Conservation (phyloP, 2,113 vertebrate genomes). For the Condylura cristata region DNA sequence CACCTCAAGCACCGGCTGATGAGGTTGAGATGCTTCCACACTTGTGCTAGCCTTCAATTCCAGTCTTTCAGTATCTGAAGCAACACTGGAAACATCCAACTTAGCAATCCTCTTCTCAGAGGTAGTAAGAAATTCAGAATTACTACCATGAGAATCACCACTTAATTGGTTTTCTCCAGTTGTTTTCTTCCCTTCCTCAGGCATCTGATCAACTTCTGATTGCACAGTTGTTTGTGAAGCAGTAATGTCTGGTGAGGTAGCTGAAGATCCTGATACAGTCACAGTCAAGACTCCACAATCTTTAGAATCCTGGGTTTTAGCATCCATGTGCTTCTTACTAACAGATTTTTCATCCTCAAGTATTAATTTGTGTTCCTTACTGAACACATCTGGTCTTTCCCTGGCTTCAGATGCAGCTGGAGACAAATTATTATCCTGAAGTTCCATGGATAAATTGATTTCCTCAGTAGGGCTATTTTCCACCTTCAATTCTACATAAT, state of each 20-base stretch:
- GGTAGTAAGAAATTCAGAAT: slow-evolving; percentile 78
- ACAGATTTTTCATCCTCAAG: slow-evolving; percentile 41
- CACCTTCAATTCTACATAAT: slow-evolving; percentile 84
- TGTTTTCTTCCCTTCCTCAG: slow-evolving; percentile 67
- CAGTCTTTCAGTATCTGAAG: slow-evolving; percentile 94
- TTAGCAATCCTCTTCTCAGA: slow-evolving; percentile 94
- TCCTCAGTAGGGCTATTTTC: slow-evolving; percentile 77
- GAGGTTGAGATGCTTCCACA: slow-evolving; percentile 76
- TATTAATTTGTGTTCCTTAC: neutral
- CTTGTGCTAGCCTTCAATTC: slow-evolving; percentile 88
- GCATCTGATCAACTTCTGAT: slow-evolving; percentile 52
- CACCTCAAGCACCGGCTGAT: slow-evolving; percentile 83
- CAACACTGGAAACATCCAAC: slow-evolving; percentile 96
- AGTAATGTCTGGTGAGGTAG: neutral
- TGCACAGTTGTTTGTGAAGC: slow-evolving; percentile 61
- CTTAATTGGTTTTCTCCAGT: slow-evolving; percentile 50
- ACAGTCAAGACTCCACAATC: neutral
- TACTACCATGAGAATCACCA: neutral
- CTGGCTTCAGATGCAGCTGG: slow-evolving; percentile 2
- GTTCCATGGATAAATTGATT: slow-evolving; percentile 26
- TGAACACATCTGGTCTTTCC: neutral
- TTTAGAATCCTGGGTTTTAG: slow-evolving; percentile 47
- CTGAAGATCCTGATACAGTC: neutral
- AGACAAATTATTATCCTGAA: slow-evolving; percentile 37
- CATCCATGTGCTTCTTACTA: slow-evolving; percentile 31